Percentiles rank a stretch among this genome's conserved stretches.
phyloP scores from a whole-genome alignment of 1,140 invertebrate species.

The Solenopsis fugax region DNA sequence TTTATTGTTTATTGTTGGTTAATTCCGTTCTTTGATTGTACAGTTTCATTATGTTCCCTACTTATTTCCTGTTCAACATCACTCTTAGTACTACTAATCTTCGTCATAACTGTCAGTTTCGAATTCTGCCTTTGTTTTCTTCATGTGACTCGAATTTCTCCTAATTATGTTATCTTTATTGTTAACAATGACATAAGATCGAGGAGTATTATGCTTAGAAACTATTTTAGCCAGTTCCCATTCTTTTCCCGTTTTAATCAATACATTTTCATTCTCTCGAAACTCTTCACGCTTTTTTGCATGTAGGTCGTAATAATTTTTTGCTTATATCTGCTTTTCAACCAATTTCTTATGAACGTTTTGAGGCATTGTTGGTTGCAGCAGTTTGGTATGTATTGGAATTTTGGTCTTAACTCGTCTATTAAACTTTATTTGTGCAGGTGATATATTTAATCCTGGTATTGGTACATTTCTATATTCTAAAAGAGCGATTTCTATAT shows the following conservation, averaged over 20 bases:
- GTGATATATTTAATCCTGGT: not conserved
- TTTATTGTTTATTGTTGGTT: no score
- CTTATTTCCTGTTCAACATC: not conserved
- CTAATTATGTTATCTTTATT: not conserved
- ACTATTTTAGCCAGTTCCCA: not conserved
- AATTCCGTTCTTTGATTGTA: no score
- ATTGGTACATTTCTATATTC: constrained; percentile 4
- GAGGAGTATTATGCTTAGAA: not conserved
- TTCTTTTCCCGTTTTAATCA: no score
- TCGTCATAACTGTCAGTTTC: no score
- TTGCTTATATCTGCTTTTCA: not conserved
- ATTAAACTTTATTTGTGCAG: not conserved
- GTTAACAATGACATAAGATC: not conserved
- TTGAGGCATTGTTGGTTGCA: not conserved
- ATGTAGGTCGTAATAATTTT: not conserved
- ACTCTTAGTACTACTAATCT: not conserved
- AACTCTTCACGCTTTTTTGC: not conserved
- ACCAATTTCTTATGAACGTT: not conserved
- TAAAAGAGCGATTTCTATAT: not conserved
- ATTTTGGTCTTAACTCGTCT: not conserved
- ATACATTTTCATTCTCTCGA: not conserved
- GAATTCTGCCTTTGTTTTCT: not conserved
- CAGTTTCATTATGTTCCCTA: no score
- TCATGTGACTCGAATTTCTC: not conserved
- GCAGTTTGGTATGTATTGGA: not conserved